These are phyloP conservation scores for Sterrhoptilus dennistouni DNA, from an alignment of 2,113 vertebrate species.

Conservation along the genomic window DNA sequence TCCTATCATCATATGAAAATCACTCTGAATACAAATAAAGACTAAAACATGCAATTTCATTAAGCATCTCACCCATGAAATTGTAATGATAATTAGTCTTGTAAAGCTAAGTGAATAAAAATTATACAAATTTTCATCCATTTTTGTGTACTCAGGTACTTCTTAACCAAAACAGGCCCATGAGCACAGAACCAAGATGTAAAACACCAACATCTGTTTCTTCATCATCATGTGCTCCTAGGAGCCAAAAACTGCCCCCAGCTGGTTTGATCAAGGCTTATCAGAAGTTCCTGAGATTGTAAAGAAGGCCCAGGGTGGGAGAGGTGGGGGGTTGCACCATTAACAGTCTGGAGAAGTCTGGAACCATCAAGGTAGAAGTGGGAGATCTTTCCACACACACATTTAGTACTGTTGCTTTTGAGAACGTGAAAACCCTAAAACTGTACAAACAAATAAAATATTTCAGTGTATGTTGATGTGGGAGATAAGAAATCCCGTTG, in stretches of 20 bases:
- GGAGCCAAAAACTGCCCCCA: background rate
- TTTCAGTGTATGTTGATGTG: background rate
- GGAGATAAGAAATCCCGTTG: too few relatives aligned
- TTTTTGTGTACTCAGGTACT: background rate
- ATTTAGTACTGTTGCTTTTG: background rate
- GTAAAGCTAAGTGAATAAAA: background rate
- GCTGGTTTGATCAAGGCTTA: background rate
- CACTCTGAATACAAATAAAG: background rate
- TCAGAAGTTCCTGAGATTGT: background rate
- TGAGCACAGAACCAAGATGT: background rate
- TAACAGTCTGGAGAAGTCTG: background rate
- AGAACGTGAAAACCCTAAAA: background rate
- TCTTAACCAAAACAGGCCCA: background rate
- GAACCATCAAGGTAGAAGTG: background rate
- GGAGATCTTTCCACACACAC: background rate
- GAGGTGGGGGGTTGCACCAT: background rate
- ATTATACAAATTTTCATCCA: background rate
- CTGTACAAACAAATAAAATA: background rate
- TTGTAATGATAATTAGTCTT: background rate
- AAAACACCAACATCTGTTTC: background rate
- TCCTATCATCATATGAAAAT: background rate
- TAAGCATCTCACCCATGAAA: background rate
- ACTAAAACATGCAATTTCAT: background rate
- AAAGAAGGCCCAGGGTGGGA: background rate
- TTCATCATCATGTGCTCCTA: background rate